A percentile compares a stretch with the other conserved stretches of the same genome.
Conservation (phyloP, 1,140 invertebrate genomes). For the Pollicipes pollicipes region DNA sequence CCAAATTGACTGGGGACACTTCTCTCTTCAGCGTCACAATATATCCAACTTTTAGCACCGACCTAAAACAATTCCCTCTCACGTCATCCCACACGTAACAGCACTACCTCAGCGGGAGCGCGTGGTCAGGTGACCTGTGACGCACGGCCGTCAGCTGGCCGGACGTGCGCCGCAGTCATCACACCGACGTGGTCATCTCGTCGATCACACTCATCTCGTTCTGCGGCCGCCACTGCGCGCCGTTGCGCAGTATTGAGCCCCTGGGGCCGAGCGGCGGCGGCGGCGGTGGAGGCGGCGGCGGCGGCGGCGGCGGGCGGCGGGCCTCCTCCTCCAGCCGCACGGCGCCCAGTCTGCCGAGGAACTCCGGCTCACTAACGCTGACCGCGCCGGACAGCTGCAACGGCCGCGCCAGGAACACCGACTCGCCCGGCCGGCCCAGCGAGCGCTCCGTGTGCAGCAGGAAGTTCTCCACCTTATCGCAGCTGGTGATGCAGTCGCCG, state of each 20-base stretch:
- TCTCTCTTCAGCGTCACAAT: too few species aligned
- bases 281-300: constrained; percentile 19
- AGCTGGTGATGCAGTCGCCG: constrained; percentile 12
- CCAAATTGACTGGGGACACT: too few species aligned
- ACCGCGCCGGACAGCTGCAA: constrained; percentile 22
- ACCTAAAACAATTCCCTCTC: too few species aligned
- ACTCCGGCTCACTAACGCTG: constrained; percentile 53
- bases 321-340: too few species aligned
- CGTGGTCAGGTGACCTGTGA: too few species aligned
- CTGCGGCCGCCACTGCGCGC: constrained; percentile 10
- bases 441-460: constrained; percentile 9
- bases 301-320: too few species aligned
- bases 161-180: constrained; percentile 8
- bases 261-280: constrained; percentile 13
- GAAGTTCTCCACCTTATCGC: constrained; percentile 15
- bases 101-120: too few species aligned
- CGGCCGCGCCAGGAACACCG: constrained; percentile 8
- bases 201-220: constrained; percentile 34
- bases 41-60: too few species aligned
- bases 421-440: constrained; percentile 8
- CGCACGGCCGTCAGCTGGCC: too few species aligned
- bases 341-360: constrained; percentile 35
- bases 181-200: constrained; percentile 38
- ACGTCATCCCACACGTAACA: too few species aligned
- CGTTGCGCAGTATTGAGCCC: constrained; percentile 11